Base-by-base conservation (phyloP, 1,140 invertebrate genomes). In the Drosophila saltans region DNA sequence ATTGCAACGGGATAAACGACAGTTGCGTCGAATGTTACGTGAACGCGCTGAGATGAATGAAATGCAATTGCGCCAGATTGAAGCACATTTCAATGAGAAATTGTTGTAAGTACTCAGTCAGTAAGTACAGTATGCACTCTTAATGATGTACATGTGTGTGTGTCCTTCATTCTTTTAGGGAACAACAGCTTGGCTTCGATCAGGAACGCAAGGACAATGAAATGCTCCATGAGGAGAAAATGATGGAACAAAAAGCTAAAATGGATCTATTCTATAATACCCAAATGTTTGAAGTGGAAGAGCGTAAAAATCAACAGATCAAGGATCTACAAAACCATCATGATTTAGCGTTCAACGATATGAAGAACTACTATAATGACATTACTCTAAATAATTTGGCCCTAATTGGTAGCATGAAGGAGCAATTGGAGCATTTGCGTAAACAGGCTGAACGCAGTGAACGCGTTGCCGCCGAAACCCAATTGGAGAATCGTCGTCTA, bases 291-390 rank as follows among this genome's bases (percentile, higher is more conserved):
- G 97, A 98, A 93, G 95, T 98, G 7, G 97, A 98, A 90, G 97
- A 98, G 85, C 94, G 97, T 56, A 98, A 98, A 92, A 98, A 98
- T 92, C 95, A 95, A 62, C 97, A 98, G 91, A 95, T 98, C 11
- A 94, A 95, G 11, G 95, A 95, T 21, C 91, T 98, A 59, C 96
- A 97, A 71, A 95, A 95, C 70, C 95, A 96, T 78, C 97, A 98
- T 90, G 96, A 98, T 70, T 95, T 95, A 80, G 95, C 96, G 1
- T 97, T 98, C 90, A 94, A 94, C 52, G 96, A 98, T 90, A 96
- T 98, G 89, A 98, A 98, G 92, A 96, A 96, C 91, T 98, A 98
- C 93, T 99, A 98, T 80, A 98, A 98, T 83, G 97, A 98, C 78
- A 98, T 98, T 45, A 97, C 97, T 1, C 92, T 98, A 1, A 98